Evolutionary conservation across 2,888 invertebrate genomes (phyloP).

Genomic region (Sinotaia quadrata): DNA sequence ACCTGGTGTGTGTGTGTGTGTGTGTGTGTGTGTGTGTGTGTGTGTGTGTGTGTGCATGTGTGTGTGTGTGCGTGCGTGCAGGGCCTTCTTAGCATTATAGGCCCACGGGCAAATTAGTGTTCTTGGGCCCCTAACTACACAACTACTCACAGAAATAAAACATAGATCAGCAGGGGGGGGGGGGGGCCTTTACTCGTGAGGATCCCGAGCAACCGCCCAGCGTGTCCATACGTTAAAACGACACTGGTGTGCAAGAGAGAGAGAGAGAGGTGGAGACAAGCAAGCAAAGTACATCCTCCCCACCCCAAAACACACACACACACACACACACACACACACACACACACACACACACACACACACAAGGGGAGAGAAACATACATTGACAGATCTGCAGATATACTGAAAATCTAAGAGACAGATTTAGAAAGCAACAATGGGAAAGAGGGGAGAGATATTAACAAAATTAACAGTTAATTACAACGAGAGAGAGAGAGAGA

Average conservation of each 20-base stretch:
- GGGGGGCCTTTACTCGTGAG: no score
- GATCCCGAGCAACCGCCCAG: no score
- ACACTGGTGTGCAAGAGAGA: conserved; percentile 2
- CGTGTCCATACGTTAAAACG: no score
- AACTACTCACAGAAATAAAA: no score
- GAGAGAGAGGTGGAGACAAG: background rate
- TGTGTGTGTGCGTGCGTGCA: conserved; percentile 6
- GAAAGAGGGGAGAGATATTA: background rate
- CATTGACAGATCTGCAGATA: background rate
- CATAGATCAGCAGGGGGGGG: no score
- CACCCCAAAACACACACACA: conserved; percentile 4
- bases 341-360: conserved; percentile 5
- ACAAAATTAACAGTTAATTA: background rate
- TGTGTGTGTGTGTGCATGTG: background rate
- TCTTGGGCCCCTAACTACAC: no score
- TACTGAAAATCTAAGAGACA: background rate
- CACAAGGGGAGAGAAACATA: background rate
- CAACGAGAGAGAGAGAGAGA: background rate
- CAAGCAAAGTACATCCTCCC: background rate
- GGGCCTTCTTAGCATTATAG: background rate
- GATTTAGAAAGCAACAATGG: background rate
- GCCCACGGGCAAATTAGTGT: no score
- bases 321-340: conserved; percentile 9
- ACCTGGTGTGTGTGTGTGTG: background rate
- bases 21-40: background rate